Base-by-base conservation (phyloP, 2,113 vertebrate genomes). In the Monopterus albus region DNA sequence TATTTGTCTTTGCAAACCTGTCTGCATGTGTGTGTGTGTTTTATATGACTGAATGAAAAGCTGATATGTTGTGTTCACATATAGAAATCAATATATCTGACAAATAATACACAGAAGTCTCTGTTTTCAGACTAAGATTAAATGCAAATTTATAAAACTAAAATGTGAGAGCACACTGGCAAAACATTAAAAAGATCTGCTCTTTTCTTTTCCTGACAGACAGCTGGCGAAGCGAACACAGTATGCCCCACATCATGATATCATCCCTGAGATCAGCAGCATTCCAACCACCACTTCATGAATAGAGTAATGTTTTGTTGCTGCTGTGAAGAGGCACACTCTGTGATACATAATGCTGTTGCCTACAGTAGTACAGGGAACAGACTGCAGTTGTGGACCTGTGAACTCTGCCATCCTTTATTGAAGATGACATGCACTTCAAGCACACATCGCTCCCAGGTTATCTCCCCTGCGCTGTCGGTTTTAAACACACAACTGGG, bases 351-450 rank as follows among this genome's bases (percentile, higher is more conserved):
- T 79, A 75, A 78, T 42, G 69, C 65, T 28, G 56, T 69, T 56
- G 59, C 77, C 79, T 75, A 68, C 78, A 75, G 71, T 63, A 46
- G 76, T 60, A 58, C 76, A 56, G 84, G 78, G 68, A 88, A 78
- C 76, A 80, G 42, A 69, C 67, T 69, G 75, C 85, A 69, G 67
- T 66, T 53, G 82, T 76, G 85, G 81, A 86, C 88, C 89, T 86
- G 82, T 75, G 84, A 90, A 91, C 82, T 80, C 81, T 78, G 85
- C 86, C 89, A 85, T 83, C 76, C 77, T 84, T 88, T 87, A 90
- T 88, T 89, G 77, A 91, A 90, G 87, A 88, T 90, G 92, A 91
- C 90, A 89, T 86, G 81, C 83, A 84, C 85, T 90, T 88, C 89
- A 89, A 89, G 87, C 84, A 64, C 82, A 86, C 82, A 86, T 79